phyloP scores from a whole-genome alignment of 2,888 invertebrate species.

The Nipponacmea schrenckii region DNA sequence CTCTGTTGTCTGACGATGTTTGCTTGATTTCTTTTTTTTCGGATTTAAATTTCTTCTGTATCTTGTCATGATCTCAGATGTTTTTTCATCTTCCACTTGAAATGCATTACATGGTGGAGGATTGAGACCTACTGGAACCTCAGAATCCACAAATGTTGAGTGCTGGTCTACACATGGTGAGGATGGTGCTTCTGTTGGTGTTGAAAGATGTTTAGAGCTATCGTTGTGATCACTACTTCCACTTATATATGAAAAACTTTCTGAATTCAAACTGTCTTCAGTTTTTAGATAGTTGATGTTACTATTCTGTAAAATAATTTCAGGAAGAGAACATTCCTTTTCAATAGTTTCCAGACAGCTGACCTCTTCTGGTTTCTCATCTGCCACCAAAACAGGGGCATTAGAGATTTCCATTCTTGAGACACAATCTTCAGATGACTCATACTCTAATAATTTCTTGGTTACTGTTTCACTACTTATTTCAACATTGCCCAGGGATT shows the following conservation, averaged over 20 bases:
- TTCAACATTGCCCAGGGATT: slow-evolving; percentile 7
- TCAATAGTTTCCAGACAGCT: too few species aligned
- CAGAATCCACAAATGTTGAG: slow-evolving; percentile 8
- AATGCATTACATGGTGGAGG: neutral
- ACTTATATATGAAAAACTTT: neutral
- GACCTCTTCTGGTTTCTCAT: neutral
- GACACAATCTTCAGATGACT: neutral
- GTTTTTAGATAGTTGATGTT: neutral
- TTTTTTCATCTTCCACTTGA: neutral
- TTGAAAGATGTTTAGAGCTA: neutral
- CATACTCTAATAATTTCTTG: slow-evolving; percentile 9
- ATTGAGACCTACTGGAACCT: slow-evolving; percentile 11
- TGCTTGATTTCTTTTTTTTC: neutral
- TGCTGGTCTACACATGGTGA: slow-evolving; percentile 12
- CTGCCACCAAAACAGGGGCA: neutral
- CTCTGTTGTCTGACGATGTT: neutral
- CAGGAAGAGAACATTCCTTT: neutral
- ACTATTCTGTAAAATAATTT: neutral
- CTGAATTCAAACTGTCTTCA: neutral
- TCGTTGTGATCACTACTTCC: neutral
- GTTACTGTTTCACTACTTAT: slow-evolving; percentile 3
- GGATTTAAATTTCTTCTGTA: neutral
- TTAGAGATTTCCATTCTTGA: too few species aligned
- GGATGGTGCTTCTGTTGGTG: slow-evolving; percentile 14
- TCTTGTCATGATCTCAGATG: neutral